These are phyloP conservation scores for Labia minor DNA, from an alignment of 2,888 invertebrate species.

Conservation along the genomic window DNA sequence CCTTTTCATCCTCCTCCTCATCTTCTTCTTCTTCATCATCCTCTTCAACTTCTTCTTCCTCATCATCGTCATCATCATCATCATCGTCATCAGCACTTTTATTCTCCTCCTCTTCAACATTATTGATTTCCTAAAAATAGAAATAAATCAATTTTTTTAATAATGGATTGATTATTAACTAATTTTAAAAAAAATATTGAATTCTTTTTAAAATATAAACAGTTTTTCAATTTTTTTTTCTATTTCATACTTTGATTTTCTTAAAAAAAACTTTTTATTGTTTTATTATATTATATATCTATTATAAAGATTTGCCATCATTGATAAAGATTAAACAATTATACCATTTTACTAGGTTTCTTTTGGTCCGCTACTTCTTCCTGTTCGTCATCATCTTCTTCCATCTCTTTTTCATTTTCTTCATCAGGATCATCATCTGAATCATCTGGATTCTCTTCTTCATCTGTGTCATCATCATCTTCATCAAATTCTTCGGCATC, in stretches of 20 bases:
- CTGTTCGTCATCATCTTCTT: slow-evolving; percentile 26
- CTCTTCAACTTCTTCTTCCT: slow-evolving; percentile 31
- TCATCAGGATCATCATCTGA: slow-evolving; percentile 29
- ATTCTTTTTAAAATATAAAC: too few relatives aligned
- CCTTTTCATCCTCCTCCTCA: slow-evolving; percentile 22
- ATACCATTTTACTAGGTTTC: slow-evolving; percentile 29
- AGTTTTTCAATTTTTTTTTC: too few relatives aligned
- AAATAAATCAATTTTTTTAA: neutral
- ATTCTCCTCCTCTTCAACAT: slow-evolving; percentile 28
- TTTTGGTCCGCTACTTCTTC: slow-evolving; percentile 26
- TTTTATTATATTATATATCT: neutral
- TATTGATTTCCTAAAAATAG: slow-evolving; percentile 29
- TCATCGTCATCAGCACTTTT: slow-evolving; percentile 30
- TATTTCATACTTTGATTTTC: too few relatives aligned
- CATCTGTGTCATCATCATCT: slow-evolving; percentile 25
- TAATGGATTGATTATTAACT: too few relatives aligned
- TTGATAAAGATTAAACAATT: too few relatives aligned
- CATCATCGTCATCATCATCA: slow-evolving; percentile 29
- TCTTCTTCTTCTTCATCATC: slow-evolving; percentile 24
- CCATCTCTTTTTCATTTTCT: neutral
- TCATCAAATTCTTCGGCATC: slow-evolving; percentile 31
- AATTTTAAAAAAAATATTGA: too few relatives aligned
- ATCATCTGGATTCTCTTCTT: slow-evolving; percentile 31
- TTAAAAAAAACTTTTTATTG: too few relatives aligned
- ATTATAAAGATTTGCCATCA: too few relatives aligned